phyloP scores from a whole-genome alignment of 2,113 vertebrate species.

The Caretta caretta region DNA sequence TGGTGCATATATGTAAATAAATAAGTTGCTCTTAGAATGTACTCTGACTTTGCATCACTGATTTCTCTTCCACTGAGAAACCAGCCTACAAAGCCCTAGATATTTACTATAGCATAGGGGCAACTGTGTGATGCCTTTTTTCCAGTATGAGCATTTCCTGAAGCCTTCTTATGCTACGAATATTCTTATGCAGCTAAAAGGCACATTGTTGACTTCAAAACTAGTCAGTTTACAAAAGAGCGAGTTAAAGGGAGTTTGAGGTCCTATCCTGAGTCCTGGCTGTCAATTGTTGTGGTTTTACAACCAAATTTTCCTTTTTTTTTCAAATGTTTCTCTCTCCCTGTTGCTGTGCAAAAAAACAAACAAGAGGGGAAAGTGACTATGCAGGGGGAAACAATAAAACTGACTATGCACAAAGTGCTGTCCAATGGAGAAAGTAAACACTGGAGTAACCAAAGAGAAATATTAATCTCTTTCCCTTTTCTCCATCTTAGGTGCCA shows the following conservation, averaged over 20 bases:
- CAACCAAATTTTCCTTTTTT: slow-evolving; percentile 6
- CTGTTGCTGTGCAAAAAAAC: neutral
- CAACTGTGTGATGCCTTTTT: neutral
- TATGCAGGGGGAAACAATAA: neutral
- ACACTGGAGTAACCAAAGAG: neutral
- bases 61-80: neutral
- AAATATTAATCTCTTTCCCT: neutral
- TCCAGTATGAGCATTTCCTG: neutral
- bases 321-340: neutral
- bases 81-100: neutral
- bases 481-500: neutral
- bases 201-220: neutral
- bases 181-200: neutral
- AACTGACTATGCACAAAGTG: neutral
- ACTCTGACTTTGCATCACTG: neutral
- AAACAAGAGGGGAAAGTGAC: neutral
- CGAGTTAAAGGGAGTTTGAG: neutral
- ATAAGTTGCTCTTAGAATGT: neutral
- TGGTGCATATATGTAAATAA: neutral
- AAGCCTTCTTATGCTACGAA: neutral
- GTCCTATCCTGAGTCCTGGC: neutral
- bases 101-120: neutral
- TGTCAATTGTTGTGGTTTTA: neutral
- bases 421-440: neutral
- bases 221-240: neutral